phyloP scores from a whole-genome alignment of 2,888 invertebrate genomes.

The Argynnis bischoffii region DNA sequence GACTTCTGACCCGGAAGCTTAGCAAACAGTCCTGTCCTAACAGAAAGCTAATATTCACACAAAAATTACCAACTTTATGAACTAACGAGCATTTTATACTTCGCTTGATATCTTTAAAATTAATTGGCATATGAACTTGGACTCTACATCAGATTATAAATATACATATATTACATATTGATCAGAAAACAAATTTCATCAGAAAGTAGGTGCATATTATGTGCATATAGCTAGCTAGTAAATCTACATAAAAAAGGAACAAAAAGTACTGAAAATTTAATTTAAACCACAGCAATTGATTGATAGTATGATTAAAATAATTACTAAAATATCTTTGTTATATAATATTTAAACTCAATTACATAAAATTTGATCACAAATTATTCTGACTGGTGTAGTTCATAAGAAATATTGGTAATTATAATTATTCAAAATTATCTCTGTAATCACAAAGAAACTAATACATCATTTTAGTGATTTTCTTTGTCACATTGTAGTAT shows the following conservation, averaged over 20 bases:
- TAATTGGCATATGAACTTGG: not conserved
- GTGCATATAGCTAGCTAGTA: no score
- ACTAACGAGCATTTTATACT: conserved; percentile 23
- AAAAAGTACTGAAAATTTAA: no score
- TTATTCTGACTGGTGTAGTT: no score
- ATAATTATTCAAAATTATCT: no score
- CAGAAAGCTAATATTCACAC: conserved; percentile 35
- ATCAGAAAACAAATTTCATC: not conserved
- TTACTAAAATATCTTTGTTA: no score
- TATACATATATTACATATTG: not conserved
- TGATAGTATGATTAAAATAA: no score
- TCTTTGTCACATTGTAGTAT: conserved; percentile 5
- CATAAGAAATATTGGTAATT: no score
- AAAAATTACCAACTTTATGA: conserved; percentile 28
- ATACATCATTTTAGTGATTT: not conserved
- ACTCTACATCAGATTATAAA: not conserved
- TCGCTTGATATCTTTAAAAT: conserved; percentile 17
- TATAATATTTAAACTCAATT: no score
- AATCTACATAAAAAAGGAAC: no score
- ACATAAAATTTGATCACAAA: no score
- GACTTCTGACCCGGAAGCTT: conserved; percentile 49
- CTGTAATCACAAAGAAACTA: no score
- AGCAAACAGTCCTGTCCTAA: conserved; percentile 48
- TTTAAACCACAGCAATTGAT: no score
- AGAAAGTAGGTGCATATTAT: not conserved